phyloP scores from a whole-genome alignment of 2,113 vertebrate species.

The human region GRCh38 chr22:43915501-43916000 shows the following conservation, averaged over 20 bases:
- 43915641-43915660: not conserved
- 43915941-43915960: not conserved
- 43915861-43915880: not conserved
- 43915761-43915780: not conserved
- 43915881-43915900: rapidly evolving
- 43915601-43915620: too few relatives aligned
- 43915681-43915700: not conserved
- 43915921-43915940: not conserved
- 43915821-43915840: too few relatives aligned
- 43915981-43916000: too few relatives aligned
- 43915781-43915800: too few relatives aligned
- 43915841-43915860: not conserved
- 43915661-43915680: not conserved
- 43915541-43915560: not conserved
- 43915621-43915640: too few relatives aligned
- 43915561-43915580: too few relatives aligned
- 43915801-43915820: not conserved
- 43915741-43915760: not conserved
- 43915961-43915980: too few relatives aligned
- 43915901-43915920: not conserved
- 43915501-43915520: not conserved
- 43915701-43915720: too few relatives aligned
- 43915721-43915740: too few relatives aligned
- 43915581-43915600: too few relatives aligned
- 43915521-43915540: not conserved